Percentiles rank a stretch among this genome's conserved stretches.
Evolutionary conservation across 2,888 invertebrate species (phyloP).

Genomic region (Melinaea marsaeus): DNA sequence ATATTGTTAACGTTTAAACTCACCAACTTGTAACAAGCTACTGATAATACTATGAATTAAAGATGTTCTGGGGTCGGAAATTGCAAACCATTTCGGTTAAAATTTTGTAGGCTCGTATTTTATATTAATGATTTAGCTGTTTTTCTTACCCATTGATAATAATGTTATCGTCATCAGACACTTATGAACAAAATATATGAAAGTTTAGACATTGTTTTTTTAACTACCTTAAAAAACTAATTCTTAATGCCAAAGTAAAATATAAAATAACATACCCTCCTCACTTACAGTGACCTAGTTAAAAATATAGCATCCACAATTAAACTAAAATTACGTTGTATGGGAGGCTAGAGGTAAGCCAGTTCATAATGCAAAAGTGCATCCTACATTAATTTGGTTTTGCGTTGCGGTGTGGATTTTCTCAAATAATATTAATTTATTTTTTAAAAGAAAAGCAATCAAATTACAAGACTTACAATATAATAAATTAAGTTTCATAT

Average conservation of each 20-base stretch:
- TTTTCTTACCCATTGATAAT: too few relatives aligned
- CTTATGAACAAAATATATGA: too few relatives aligned
- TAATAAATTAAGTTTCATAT: too few relatives aligned
- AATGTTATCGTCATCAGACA: too few relatives aligned
- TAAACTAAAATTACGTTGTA: slow-evolving; percentile 12
- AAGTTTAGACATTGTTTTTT: too few relatives aligned
- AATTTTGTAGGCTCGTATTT: slow-evolving; percentile 43
- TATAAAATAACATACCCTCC: background rate
- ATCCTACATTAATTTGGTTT: slow-evolving; percentile 10
- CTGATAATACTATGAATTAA: slow-evolving; percentile 62
- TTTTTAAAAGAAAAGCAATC: background rate
- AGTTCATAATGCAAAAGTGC: slow-evolving; percentile 16
- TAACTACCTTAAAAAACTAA: too few relatives aligned
- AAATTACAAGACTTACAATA: too few relatives aligned
- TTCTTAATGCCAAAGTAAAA: background rate
- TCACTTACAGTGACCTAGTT: background rate
- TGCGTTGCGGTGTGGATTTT: slow-evolving; percentile 1
- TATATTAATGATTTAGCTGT: slow-evolving; percentile 7
- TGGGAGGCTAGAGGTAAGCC: slow-evolving; percentile 13
- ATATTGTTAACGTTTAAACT: background rate
- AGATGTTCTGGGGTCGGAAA: slow-evolving; percentile 54
- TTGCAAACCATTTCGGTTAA: slow-evolving; percentile 46
- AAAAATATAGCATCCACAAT: background rate
- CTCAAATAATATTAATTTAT: background rate
- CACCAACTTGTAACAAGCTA: slow-evolving; percentile 45